Evolutionary conservation across 1,140 invertebrate species (phyloP).

Genomic region (Apis laboriosa): DNA sequence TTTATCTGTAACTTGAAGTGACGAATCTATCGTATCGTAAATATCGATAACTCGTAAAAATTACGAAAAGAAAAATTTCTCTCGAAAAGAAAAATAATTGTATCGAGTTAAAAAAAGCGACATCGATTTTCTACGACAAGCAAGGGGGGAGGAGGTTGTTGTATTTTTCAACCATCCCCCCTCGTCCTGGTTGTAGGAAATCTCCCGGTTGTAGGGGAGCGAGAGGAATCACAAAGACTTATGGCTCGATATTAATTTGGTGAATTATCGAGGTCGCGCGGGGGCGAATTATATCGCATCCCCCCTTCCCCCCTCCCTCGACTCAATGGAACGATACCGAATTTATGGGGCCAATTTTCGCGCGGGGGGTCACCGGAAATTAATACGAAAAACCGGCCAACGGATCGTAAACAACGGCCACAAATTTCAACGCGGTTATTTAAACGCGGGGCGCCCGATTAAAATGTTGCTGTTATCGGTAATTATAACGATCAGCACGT

Average conservation of each 20-base stretch:
- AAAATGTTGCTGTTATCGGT: conserved; percentile 52
- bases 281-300: conserved; percentile 6
- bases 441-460: conserved; percentile 42
- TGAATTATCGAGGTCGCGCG: conserved; percentile 30
- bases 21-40: no score
- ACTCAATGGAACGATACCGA: background rate
- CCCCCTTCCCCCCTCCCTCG: no score
- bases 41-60: no score
- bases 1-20: no score
- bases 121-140: background rate
- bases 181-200: background rate
- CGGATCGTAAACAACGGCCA: conserved; percentile 44
- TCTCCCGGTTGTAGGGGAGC: background rate
- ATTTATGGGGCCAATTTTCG: conserved; percentile 48
- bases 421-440: conserved; percentile 50
- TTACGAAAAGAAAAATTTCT: no score
- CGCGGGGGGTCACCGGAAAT: conserved; percentile 1
- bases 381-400: conserved; percentile 39
- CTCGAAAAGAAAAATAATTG: no score
- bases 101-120: background rate
- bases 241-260: conserved; percentile 37
- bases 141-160: no score
- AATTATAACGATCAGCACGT: conserved; percentile 52
- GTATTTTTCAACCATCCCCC: background rate
- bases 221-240: conserved; percentile 3